These are phyloP conservation scores for Osmoderma eremita DNA, from an alignment of 2,888 invertebrate genomes.

Conservation along the genomic window DNA sequence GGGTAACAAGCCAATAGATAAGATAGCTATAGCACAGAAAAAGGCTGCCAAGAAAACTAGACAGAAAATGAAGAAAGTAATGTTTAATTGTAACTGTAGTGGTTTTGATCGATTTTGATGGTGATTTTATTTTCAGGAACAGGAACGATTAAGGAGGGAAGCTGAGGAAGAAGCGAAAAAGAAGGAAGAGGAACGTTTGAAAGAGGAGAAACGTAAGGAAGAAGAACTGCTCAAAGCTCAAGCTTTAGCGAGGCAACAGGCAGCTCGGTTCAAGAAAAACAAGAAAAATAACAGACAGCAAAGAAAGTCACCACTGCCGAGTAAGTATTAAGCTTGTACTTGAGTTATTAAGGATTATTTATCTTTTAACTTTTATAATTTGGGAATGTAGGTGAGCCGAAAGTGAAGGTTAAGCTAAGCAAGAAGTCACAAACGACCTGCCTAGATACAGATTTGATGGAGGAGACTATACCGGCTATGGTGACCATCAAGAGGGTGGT, in stretches of 20 bases:
- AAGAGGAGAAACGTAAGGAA: conserved; percentile 54
- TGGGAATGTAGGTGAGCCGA: conserved; percentile 29
- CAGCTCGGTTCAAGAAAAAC: conserved; percentile 45
- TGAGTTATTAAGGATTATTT: neutral
- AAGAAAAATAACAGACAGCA: conserved; percentile 43
- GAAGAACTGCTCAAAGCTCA: conserved; percentile 50
- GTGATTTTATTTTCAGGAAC: conserved; percentile 54
- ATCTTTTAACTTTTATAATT: conserved; percentile 1
- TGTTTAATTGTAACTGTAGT: neutral
- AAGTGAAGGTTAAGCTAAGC: conserved; percentile 39
- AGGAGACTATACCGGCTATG: conserved; percentile 66
- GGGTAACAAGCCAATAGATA: conserved; percentile 57
- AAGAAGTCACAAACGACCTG: conserved; percentile 19
- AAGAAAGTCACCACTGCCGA: conserved; percentile 7
- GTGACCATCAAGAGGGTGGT: conserved; percentile 79
- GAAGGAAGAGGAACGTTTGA: conserved; percentile 56
- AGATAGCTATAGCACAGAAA: conserved; percentile 65
- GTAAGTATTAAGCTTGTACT: conserved; percentile 9
- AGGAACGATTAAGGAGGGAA: conserved; percentile 55
- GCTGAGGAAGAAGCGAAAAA: conserved; percentile 60
- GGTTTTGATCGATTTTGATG: neutral
- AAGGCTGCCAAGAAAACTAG: conserved; percentile 86
- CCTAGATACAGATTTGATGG: conserved; percentile 49
- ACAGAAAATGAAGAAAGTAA: conserved; percentile 80
- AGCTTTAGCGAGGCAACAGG: conserved; percentile 45